Conservation (phyloP, 2,888 invertebrate species). For the Melikaiella ostensackeni region DNA sequence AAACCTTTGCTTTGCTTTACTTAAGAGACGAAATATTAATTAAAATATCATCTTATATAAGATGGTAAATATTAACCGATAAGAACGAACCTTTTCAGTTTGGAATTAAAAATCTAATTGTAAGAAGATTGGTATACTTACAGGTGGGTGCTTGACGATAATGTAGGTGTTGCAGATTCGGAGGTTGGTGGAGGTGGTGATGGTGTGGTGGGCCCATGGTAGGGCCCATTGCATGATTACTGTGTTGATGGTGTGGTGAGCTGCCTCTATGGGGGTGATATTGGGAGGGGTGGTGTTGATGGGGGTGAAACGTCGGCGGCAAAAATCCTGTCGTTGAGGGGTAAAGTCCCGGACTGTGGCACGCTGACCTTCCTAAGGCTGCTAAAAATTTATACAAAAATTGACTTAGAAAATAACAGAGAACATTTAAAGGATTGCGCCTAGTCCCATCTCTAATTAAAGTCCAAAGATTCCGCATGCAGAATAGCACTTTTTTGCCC, state of each 20-base stretch:
- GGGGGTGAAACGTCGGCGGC: slow-evolving; percentile 72
- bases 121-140: slow-evolving; percentile 61
- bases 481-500: neutral
- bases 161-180: slow-evolving; percentile 74
- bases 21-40: slow-evolving; percentile 17
- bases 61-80: too few species aligned
- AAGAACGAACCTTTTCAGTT: too few species aligned
- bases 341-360: slow-evolving; percentile 75
- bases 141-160: slow-evolving; percentile 74
- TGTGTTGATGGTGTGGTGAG: slow-evolving; percentile 72
- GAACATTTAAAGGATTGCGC: neutral
- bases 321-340: slow-evolving; percentile 72
- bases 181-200: slow-evolving; percentile 72
- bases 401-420: neutral
- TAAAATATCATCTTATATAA: neutral
- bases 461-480: neutral
- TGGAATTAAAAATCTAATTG: neutral
- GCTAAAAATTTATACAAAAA: slow-evolving; percentile 7
- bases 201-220: slow-evolving; percentile 75
- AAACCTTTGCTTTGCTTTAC: slow-evolving; percentile 1
- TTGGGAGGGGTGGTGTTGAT: slow-evolving; percentile 74
- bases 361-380: slow-evolving; percentile 73
- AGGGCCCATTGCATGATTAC: slow-evolving; percentile 71
- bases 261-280: slow-evolving; percentile 74
- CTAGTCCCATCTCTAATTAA: neutral